These are phyloP conservation scores for Papilio demoleus DNA, from an alignment of 2,888 invertebrate species.

Conservation along the genomic window DNA sequence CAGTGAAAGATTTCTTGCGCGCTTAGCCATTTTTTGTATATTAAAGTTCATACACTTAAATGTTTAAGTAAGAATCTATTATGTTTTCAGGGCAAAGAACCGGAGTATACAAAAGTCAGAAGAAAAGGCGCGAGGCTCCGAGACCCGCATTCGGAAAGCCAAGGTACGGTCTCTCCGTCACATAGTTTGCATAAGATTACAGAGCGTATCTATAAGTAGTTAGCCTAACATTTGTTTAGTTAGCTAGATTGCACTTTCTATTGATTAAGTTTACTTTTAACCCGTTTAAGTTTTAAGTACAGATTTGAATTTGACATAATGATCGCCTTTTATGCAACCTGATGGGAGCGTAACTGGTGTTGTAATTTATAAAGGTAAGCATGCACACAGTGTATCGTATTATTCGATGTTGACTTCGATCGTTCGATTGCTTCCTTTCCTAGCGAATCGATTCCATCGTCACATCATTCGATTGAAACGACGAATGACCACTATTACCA, in stretches of 20 bases:
- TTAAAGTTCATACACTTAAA: too few relatives aligned
- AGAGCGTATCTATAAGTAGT: constrained; percentile 75
- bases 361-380: constrained; percentile 82
- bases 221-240: constrained; percentile 73
- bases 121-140: constrained; percentile 91
- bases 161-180: constrained; percentile 83
- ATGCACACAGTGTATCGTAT: constrained; percentile 77
- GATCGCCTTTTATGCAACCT: constrained; percentile 83
- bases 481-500: constrained; percentile 25
- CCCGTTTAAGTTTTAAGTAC: constrained; percentile 75
- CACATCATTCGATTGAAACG: constrained; percentile 31
- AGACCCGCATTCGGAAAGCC: constrained; percentile 92
- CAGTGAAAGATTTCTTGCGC: too few relatives aligned
- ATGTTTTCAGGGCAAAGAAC: constrained; percentile 87
- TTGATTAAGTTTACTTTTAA: constrained; percentile 71
- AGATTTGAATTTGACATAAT: constrained; percentile 79
- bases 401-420: constrained; percentile 43
- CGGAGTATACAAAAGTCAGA: constrained; percentile 92
- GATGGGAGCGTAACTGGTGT: constrained; percentile 81
- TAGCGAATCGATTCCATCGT: constrained; percentile 50
- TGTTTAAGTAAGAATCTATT: too few relatives aligned
- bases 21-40: too few relatives aligned
- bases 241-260: constrained; percentile 78
- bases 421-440: constrained; percentile 47
- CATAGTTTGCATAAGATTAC: constrained; percentile 46